phyloP scores from a whole-genome alignment of 2,888 invertebrate genomes.

The Lasiommata megera region DNA sequence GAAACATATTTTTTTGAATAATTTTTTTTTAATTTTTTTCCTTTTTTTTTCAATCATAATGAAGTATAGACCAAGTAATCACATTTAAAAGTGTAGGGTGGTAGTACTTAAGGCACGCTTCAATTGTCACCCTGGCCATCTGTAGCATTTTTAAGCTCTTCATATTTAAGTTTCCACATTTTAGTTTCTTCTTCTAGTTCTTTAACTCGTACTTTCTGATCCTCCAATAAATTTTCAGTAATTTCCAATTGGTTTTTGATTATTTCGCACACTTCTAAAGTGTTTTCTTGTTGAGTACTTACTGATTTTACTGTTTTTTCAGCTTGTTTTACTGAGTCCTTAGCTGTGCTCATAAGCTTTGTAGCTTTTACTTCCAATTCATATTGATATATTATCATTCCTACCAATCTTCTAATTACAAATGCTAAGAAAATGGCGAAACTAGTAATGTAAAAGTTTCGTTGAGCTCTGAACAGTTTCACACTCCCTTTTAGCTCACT shows the following conservation, averaged over 20 bases:
- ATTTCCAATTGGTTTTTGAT: constrained; percentile 45
- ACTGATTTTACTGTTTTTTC: constrained; percentile 49
- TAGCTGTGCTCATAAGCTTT: constrained; percentile 85
- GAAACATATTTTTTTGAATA: too few species aligned
- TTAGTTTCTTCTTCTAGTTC: constrained; percentile 50
- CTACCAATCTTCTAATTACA: constrained; percentile 84
- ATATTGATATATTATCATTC: constrained; percentile 84
- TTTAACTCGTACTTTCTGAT: constrained; percentile 44
- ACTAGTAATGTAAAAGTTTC: constrained; percentile 90
- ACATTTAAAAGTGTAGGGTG: too few species aligned
- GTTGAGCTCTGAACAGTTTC: constrained; percentile 88
- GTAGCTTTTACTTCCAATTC: constrained; percentile 82
- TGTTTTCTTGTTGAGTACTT: constrained; percentile 42
- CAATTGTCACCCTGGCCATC: constrained; percentile 44
- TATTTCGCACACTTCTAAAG: constrained; percentile 36
- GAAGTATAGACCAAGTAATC: too few species aligned
- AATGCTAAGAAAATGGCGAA: constrained; percentile 88
- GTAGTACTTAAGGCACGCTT: too few species aligned
- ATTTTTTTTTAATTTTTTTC: too few species aligned
- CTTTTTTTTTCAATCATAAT: too few species aligned
- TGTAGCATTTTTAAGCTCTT: constrained; percentile 37
- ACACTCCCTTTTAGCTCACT: constrained; percentile 85
- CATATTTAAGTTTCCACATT: constrained; percentile 55
- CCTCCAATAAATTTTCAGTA: constrained; percentile 43
- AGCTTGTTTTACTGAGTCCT: constrained; percentile 79